Percentiles rank a stretch among this genome's conserved stretches.
Evolutionary conservation across 1,140 invertebrate species (phyloP).

Genomic region (Conus betulinus): DNA sequence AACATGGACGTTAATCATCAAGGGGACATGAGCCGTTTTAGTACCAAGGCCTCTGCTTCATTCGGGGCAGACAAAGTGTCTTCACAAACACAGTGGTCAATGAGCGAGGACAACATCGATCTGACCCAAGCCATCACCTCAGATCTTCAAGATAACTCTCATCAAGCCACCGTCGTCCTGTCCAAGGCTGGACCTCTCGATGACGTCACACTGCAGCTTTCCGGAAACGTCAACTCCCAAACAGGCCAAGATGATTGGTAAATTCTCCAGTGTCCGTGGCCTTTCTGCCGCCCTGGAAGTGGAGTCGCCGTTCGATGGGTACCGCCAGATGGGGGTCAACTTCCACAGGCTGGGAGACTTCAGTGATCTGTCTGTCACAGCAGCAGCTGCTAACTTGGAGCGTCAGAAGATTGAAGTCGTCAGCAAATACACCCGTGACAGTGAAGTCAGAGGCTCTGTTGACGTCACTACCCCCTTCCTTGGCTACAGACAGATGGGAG

Average conservation of each 20-base stretch:
- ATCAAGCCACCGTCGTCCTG: slow-evolving; percentile 3
- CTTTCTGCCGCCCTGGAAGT: neutral
- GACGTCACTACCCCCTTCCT: slow-evolving; percentile 12
- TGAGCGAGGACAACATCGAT: slow-evolving; percentile 4
- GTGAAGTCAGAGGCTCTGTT: neutral
- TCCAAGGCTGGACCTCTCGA: neutral
- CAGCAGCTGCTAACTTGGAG: slow-evolving; percentile 3
- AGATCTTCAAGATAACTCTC: neutral
- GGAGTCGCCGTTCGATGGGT: slow-evolving; percentile 8
- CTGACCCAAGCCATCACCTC: neutral
- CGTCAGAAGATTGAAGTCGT: slow-evolving; percentile 4
- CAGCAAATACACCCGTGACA: neutral
- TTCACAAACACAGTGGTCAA: neutral
- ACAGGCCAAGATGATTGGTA: slow-evolving; percentile 17
- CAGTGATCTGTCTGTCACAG: slow-evolving; percentile 5
- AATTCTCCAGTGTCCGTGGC: neutral
- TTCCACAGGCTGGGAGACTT: neutral
- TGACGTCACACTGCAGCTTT: slow-evolving; percentile 11
- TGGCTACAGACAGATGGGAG: slow-evolving; percentile 18
- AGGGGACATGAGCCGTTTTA: slow-evolving; percentile 34
- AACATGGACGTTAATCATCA: slow-evolving; percentile 40
- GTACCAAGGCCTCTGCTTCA: neutral
- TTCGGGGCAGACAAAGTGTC: neutral
- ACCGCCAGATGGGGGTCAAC: slow-evolving; percentile 16
- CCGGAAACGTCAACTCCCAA: slow-evolving; percentile 7